Evolutionary conservation across 2,797 vertebrate genomes (phyloP), one percentile per base, ranked within the genome.

Genomic region (Numenius phaeopus): DNA sequence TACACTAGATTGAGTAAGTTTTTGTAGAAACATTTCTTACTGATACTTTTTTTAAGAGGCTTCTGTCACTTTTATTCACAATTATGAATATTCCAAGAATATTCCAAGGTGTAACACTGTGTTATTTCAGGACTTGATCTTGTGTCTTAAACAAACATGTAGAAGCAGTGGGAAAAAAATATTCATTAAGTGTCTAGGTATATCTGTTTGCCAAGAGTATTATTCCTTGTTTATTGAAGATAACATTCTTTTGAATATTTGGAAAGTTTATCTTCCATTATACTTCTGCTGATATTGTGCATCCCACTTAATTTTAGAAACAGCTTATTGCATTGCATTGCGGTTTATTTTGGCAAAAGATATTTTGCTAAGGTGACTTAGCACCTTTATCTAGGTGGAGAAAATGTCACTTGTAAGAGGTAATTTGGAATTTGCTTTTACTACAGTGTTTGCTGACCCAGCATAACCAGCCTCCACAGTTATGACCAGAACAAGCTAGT

Each of bases 401-500:
- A 64, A 85, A 66, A 75, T 15, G 8, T 17, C 66, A 26, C 21
- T 88, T 90, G 5, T 40, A 44, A 59, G 39, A 70, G 50, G 11
- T 66, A 39, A 47, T 49, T 80, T 88, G 47, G 17, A 73, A 73
- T 77, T 89, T 77, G 16, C 34, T 80, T 91, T 89, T 77, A 44
- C 3, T 55, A 5, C 26, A 50, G 17, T 6, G 0, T 89, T 93
- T 83, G 22, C 52, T 67, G 54, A 78, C 50, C 34, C 37, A 58
- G 7, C 18, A 29, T 40, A 73, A 69, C 32, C 39, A 76, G 5
- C 30, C 50, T 92, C 32, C 32, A 27, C 0, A 0, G 32, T 59
- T 71, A 86, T 14, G 4, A 32, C 5, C 30, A 30, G 55, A 83
- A 66, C 20, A 87, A 94, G 59, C 30, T 4, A 40, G 44, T 26